Evolutionary conservation across 30 jellyfish, hydroid and myxozoan genomes (phyloP).

Genomic region (Cassiopea xamachana): DNA sequence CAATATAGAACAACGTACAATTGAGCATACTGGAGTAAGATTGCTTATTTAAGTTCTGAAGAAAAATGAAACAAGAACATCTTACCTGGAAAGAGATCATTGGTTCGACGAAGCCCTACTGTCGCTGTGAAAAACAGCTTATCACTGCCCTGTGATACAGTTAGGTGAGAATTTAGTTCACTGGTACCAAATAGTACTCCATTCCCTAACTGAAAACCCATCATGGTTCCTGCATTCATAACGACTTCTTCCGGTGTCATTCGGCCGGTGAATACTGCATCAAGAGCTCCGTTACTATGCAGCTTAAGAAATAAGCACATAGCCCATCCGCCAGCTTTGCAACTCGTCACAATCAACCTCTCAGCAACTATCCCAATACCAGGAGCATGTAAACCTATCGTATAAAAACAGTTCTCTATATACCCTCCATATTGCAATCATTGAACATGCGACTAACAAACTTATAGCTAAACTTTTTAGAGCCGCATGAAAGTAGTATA

Average conservation of each 20-base stretch:
- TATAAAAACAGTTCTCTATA: too few relatives aligned
- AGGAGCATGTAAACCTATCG: not conserved
- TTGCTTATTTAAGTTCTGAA: too few relatives aligned
- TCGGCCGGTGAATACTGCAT: not conserved
- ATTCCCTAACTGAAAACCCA: not conserved
- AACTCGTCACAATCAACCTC: not conserved
- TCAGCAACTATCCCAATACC: constrained; percentile 40
- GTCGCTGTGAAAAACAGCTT: not conserved
- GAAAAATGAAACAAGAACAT: too few relatives aligned
- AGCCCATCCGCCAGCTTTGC: not conserved
- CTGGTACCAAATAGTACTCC: not conserved
- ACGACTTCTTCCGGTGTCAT: not conserved
- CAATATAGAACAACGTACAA: too few relatives aligned
- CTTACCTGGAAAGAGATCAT: not conserved
- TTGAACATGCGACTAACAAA: too few relatives aligned
- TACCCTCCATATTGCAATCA: too few relatives aligned
- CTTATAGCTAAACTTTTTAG: too few relatives aligned
- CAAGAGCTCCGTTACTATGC: not conserved
- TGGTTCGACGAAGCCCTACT: not conserved
- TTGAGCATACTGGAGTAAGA: too few relatives aligned
- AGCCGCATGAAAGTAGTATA: too few relatives aligned
- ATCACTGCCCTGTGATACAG: not conserved
- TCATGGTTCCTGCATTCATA: not conserved
- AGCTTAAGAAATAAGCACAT: constrained; percentile 38
- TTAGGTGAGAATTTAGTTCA: not conserved